Evolutionary conservation across 1,140 invertebrate species (phyloP), one percentile per base, ranked within the genome.

Genomic region (Drosophila sucinea): DNA sequence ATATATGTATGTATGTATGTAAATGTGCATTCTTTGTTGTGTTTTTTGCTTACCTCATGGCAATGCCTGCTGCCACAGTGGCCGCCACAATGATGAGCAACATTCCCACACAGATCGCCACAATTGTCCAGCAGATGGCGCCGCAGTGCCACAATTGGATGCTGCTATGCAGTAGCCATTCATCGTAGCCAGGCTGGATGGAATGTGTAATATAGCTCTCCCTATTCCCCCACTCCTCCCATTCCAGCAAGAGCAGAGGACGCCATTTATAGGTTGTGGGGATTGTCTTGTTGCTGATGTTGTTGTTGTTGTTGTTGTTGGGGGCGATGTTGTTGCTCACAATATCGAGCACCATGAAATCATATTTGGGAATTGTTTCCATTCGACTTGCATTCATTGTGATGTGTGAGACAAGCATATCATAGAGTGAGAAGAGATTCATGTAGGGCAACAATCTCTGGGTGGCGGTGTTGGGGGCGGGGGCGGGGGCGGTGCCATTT

Each of bases 311-410:
- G 40, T 23, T 66, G 63, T 27, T 56, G 17, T 27, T 10, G 17
- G 4, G 35, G 29, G 56, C 64, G 30, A 4, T 30, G 3, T 1
- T 32, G 44, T 79, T 83, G 44, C 78, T 60, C 32, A 92, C 77
- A 77, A 89, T 85, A 73, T 92, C 91, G 17, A 92, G 76, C 4
- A 92, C 90, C 47, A 92, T 70, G 60, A 92, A 92, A 87, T 92
- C 90, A 64, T 82, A 92, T 81, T 92, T 90, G 60, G 83, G 70
- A 47, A 76, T 65, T 27, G 67, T 33, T 54, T 69, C 44, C 10
- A 41, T n/a, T 60, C 27, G 44, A 29, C 47, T 51, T 29, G 25
- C 54, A 66, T 61, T 63, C 41, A 55, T 4, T 30, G 55, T 67
- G 38, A 79, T 74, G 30, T 77, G 60, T 23, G 67, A 68, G 30